Percentiles rank a stretch among this genome's conserved stretches.
These are phyloP conservation scores for Scytalopus superciliaris DNA, from an alignment of 2,113 vertebrate species.

Conservation along the genomic window DNA sequence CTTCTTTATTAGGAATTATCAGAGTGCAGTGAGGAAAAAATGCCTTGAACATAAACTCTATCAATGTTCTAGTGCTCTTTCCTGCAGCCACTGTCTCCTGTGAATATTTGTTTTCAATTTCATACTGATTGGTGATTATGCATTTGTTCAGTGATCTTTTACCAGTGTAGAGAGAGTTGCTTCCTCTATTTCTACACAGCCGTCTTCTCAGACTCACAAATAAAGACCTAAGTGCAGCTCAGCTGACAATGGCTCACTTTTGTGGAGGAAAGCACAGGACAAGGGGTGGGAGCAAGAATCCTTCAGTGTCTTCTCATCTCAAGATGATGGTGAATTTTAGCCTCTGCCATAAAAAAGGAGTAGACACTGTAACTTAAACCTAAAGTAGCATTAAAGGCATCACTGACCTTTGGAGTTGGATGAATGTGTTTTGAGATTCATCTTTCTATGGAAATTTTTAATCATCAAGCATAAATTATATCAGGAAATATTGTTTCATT, in stretches of 20 bases:
- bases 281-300: neutral
- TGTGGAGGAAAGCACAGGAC: neutral
- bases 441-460: neutral
- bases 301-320: neutral
- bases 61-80: neutral
- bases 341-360: neutral
- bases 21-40: neutral
- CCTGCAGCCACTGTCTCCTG: neutral
- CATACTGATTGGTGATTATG: neutral
- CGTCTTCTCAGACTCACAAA: neutral
- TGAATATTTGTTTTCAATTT: neutral
- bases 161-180: neutral
- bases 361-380: neutral
- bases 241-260: neutral
- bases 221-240: neutral
- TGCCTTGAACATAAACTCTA: neutral
- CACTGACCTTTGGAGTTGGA: neutral
- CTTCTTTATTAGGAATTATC: neutral
- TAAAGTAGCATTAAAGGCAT: neutral
- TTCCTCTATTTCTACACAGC: neutral
- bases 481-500: neutral
- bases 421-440: neutral
- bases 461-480: neutral
- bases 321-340: neutral
- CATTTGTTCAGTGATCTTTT: neutral